phyloP scores from a whole-genome alignment of 2,888 invertebrate species.

The Sipunculus nudus region DNA sequence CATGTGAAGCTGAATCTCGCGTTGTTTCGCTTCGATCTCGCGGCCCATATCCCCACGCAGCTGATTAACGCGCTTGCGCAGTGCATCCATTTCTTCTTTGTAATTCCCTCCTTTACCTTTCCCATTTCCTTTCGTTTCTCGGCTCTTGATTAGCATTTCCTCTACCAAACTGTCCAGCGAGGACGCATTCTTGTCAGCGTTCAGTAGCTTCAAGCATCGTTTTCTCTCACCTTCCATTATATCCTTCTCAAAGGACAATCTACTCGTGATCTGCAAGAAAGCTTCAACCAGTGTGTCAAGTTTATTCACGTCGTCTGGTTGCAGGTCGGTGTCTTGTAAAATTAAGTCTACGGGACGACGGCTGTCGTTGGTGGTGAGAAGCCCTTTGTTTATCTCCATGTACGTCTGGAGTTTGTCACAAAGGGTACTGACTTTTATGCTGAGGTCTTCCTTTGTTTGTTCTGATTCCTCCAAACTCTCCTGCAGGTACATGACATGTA shows the following conservation, averaged over 20 bases:
- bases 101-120: constrained; percentile 4
- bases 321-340: too few species aligned
- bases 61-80: neutral
- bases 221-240: constrained; percentile 1
- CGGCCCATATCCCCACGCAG: neutral
- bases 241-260: constrained; percentile 5
- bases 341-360: too few species aligned
- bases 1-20: neutral
- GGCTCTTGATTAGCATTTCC: constrained; percentile 1
- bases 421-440: too few species aligned
- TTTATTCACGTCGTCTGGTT: too few species aligned
- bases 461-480: too few species aligned
- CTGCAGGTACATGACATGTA: neutral
- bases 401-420: too few species aligned
- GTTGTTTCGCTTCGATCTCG: neutral
- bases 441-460: too few species aligned
- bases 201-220: constrained; percentile 1
- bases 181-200: neutral
- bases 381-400: too few species aligned
- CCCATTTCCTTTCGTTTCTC: neutral
- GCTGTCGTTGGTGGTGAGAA: too few species aligned
- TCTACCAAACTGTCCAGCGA: constrained; percentile 5
- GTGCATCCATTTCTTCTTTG: constrained; percentile 3
- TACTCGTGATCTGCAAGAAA: neutral
- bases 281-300: neutral